Percentiles rank a stretch among this genome's conserved stretches.
Evolutionary conservation across 2,888 invertebrate species (phyloP).

Genomic region (Athripsodes cinereus): DNA sequence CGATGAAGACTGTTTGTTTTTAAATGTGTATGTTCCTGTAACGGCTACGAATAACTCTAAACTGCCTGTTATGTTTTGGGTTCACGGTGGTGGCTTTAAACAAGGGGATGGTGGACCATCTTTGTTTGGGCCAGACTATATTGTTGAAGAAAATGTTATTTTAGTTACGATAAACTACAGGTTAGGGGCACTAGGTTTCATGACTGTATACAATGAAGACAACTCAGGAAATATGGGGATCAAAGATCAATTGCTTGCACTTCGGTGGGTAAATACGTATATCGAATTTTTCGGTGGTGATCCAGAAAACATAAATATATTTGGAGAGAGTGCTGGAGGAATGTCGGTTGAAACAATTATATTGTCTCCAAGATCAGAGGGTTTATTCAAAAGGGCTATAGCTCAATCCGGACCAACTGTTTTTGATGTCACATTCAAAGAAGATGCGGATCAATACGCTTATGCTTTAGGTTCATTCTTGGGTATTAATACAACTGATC

Average conservation of each 20-base stretch:
- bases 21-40: slow-evolving; percentile 19
- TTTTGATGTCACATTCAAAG: not conserved
- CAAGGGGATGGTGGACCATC: slow-evolving; percentile 12
- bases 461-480: not conserved
- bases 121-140: slow-evolving; percentile 14
- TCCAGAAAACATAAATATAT: slow-evolving; percentile 16
- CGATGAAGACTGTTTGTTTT: slow-evolving; percentile 18
- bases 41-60: not conserved
- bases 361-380: slow-evolving; percentile 6
- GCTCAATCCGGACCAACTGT: slow-evolving; percentile 12
- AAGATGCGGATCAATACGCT: not conserved
- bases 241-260: slow-evolving; percentile 20
- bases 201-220: slow-evolving; percentile 15
- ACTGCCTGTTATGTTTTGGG: slow-evolving; percentile 21
- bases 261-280: slow-evolving; percentile 18
- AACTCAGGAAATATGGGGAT: slow-evolving; percentile 21
- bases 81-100: slow-evolving; percentile 19
- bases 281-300: slow-evolving; percentile 19
- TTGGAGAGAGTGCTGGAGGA: slow-evolving; percentile 22
- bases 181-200: slow-evolving; percentile 18
- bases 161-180: slow-evolving; percentile 20
- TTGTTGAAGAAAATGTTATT: slow-evolving; percentile 14
- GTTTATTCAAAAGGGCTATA: slow-evolving; percentile 14
- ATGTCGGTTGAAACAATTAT: slow-evolving; percentile 13
- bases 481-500: not conserved